A percentile compares a stretch with the other conserved stretches of the same genome.
phyloP scores from a whole-genome alignment of 2,888 invertebrate species.

The Monopis laevigella region DNA sequence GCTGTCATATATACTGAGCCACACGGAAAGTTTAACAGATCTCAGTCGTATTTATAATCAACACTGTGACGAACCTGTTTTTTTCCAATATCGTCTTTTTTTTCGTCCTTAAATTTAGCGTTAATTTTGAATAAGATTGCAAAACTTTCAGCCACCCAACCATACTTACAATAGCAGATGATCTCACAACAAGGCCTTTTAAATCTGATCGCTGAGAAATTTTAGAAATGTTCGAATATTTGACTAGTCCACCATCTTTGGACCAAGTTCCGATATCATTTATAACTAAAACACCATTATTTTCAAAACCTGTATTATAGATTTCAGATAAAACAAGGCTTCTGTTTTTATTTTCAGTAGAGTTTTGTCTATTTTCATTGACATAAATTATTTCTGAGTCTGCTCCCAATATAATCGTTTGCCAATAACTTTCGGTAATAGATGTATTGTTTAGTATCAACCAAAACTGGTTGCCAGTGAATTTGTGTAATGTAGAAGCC shows the following conservation, averaged over 20 bases:
- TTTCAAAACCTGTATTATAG: slow-evolving; percentile 9
- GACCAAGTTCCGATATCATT: background rate
- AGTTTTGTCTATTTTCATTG: background rate
- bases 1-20: too few relatives aligned
- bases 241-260: background rate
- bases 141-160: too few relatives aligned
- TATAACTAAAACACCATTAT: slow-evolving; percentile 1
- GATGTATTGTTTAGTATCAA: slow-evolving; percentile 3
- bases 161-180: slow-evolving; percentile 9
- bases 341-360: background rate
- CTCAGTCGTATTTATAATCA: too few relatives aligned
- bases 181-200: background rate
- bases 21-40: too few relatives aligned
- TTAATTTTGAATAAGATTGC: too few relatives aligned
- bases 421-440: slow-evolving; percentile 1
- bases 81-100: too few relatives aligned
- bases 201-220: slow-evolving; percentile 1
- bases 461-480: slow-evolving; percentile 4
- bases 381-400: slow-evolving; percentile 3
- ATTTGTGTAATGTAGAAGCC: background rate
- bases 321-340: slow-evolving; percentile 1
- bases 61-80: too few relatives aligned
- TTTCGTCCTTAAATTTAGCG: too few relatives aligned
- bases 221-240: background rate
- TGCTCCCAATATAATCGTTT: slow-evolving; percentile 2